Percentiles rank a stretch among this genome's conserved stretches.
phyloP scores from a whole-genome alignment of 2,888 invertebrate genomes.

The Cantharis nigra region DNA sequence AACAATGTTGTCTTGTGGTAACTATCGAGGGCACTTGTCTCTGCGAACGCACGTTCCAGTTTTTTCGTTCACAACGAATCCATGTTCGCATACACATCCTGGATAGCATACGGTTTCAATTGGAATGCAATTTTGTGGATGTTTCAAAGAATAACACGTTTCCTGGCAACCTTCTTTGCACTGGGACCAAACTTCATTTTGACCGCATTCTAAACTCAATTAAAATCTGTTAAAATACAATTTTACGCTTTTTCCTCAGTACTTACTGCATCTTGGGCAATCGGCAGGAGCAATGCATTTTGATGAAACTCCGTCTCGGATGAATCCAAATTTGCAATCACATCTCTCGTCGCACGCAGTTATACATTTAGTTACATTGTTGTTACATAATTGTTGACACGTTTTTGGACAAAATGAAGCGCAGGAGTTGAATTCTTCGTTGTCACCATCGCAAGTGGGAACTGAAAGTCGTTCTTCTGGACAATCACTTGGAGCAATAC shows the following conservation, averaged over 20 bases:
- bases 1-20: no score
- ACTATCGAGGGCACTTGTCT: background rate
- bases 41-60: background rate
- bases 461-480: background rate
- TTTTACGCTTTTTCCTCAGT: background rate
- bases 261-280: background rate
- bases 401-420: background rate
- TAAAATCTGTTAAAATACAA: background rate
- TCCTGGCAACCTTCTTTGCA: background rate
- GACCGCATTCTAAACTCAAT: background rate
- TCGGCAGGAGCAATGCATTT: background rate
- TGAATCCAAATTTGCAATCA: background rate
- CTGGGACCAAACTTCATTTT: background rate
- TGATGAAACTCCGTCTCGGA: background rate
- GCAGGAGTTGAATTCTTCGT: background rate
- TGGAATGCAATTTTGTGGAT: background rate
- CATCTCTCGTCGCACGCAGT: background rate
- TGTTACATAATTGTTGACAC: background rate
- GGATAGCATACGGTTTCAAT: background rate
- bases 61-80: background rate
- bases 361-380: background rate
- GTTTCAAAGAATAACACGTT: background rate
- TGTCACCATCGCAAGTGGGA: background rate
- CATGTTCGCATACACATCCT: background rate
- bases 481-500: background rate